These are phyloP conservation scores for Barypeithes pellucidus DNA, from an alignment of 2,888 invertebrate genomes.

Conservation along the genomic window DNA sequence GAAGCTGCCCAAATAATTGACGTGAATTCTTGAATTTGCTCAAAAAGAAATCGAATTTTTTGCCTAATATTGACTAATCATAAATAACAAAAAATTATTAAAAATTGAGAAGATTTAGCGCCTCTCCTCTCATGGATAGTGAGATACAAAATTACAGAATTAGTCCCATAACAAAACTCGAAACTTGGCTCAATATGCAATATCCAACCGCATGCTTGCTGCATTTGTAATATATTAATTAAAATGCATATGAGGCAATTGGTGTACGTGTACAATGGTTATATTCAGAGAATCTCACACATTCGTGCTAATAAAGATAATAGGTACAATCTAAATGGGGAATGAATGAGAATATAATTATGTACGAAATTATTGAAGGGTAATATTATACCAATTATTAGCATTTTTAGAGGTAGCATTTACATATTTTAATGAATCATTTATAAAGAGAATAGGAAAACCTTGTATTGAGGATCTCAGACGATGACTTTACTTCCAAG, in stretches of 20 bases:
- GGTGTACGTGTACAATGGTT: neutral
- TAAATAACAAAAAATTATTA: too few relatives aligned
- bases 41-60: too few relatives aligned
- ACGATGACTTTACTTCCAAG: neutral
- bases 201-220: neutral
- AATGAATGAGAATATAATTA: neutral
- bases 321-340: neutral
- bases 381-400: too few relatives aligned
- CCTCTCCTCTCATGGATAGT: neutral
- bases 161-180: neutral
- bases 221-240: neutral
- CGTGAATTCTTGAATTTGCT: too few relatives aligned
- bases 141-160: neutral
- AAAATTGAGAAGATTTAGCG: neutral
- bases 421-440: neutral
- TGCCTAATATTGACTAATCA: too few relatives aligned
- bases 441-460: neutral
- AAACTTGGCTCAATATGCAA: neutral
- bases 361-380: too few relatives aligned
- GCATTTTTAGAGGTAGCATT: neutral
- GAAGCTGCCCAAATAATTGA: too few relatives aligned
- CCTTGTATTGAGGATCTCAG: neutral
- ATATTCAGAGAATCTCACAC: neutral
- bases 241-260: constrained; percentile 9
- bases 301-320: neutral